Percentiles rank a stretch among this genome's conserved stretches.
Conservation (phyloP, 2,797 vertebrate genomes). For the Acipenser oxyrinchus region DNA sequence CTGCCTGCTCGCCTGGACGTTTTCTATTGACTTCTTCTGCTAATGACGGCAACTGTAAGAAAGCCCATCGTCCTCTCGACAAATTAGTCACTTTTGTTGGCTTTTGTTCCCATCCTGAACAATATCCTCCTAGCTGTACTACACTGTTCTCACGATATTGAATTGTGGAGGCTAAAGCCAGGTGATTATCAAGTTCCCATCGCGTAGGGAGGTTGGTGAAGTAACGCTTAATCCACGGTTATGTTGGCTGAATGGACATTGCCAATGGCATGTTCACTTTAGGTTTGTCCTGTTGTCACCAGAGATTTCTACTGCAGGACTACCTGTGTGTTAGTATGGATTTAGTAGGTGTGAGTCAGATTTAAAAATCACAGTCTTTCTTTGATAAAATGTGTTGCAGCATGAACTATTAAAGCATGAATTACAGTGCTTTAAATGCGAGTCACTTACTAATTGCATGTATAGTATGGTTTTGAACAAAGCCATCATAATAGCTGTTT, state of each 20-base stretch:
- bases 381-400: too few species aligned
- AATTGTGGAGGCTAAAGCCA: constrained; percentile 54
- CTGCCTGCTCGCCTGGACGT: constrained; percentile 9
- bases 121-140: constrained; percentile 54
- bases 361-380: too few species aligned
- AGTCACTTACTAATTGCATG: too few species aligned
- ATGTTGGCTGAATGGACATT: constrained; percentile 30
- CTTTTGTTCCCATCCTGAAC: constrained; percentile 47
- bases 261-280: constrained; percentile 28
- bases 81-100: constrained; percentile 53
- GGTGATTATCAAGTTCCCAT: constrained; percentile 52
- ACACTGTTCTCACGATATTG: constrained; percentile 61
- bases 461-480: too few species aligned
- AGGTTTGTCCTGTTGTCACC: constrained; percentile 30
- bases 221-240: constrained; percentile 48
- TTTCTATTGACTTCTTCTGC: constrained; percentile 5
- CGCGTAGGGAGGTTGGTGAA: constrained; percentile 40
- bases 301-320: not conserved
- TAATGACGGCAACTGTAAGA: constrained; percentile 11
- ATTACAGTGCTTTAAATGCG: too few species aligned
- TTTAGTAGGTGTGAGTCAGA: too few species aligned
- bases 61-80: constrained; percentile 33
- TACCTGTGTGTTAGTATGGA: too few species aligned
- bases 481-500: too few species aligned
- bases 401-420: too few species aligned